phyloP scores from a whole-genome alignment of 2,797 vertebrate genomes.

The Sebastes iracundus region DNA sequence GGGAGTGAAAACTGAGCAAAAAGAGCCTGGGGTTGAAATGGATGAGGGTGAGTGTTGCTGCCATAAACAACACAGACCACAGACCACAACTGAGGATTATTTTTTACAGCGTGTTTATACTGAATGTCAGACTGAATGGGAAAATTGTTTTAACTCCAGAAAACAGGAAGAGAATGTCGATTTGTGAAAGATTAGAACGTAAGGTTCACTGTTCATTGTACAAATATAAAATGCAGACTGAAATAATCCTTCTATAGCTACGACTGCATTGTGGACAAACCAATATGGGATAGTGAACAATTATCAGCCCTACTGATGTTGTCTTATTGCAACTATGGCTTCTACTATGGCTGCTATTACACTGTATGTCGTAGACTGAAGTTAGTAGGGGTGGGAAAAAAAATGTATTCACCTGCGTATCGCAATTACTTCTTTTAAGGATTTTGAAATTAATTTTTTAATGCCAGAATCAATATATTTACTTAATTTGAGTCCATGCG shows the following conservation, averaged over 20 bases:
- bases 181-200: neutral
- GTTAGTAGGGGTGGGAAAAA: neutral
- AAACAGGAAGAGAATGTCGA: neutral
- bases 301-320: neutral
- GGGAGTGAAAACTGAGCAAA: neutral
- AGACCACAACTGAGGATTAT: conserved; percentile 14
- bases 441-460: too few species aligned
- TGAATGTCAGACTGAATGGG: neutral
- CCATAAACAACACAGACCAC: conserved; percentile 20
- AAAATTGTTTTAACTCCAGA: neutral
- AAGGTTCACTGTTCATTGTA: neutral
- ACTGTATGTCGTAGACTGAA: neutral
- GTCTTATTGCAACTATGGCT: neutral
- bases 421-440: too few species aligned
- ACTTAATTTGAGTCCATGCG: too few species aligned
- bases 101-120: neutral
- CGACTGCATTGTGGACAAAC: neutral
- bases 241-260: neutral
- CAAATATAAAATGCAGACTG: neutral
- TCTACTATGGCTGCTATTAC: neutral
- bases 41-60: neutral
- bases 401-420: too few species aligned
- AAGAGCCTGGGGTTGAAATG: neutral
- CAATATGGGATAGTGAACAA: neutral
- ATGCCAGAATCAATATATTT: too few species aligned